Base-by-base conservation (phyloP, 2,888 invertebrate species). In the Micropterix aruncella region DNA sequence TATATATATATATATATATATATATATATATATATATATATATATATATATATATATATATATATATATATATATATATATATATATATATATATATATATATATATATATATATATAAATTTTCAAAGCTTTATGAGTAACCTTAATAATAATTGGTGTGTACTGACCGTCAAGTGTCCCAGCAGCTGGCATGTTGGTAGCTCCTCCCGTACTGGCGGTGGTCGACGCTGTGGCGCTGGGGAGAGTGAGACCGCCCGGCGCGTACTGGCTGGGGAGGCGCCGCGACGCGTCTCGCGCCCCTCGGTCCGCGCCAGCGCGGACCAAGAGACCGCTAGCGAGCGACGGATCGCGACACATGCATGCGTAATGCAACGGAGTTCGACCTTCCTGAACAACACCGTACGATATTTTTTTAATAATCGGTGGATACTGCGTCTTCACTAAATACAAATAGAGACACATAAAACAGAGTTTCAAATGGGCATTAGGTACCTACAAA, bases 351-450 rank as follows among this genome's bases (percentile, higher is more conserved):
- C 84, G 83, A 46, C 80, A 70, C 43, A 80, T 74, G 1, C 86
- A 85, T 2, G 88, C 81, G 66, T 89, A 94, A 69, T 94, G 93
- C 53, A 94, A 64, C 1, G 94, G 83, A 1, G 88, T 90, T 46
- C 70, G 66, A 41, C 70, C 70, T 53, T 62, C 66, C 66, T 69
- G 46, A 15, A 37, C 42, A 42, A 27, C n/a, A n/a, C n/a, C n/a
- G n/a, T n/a, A n/a, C n/a, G n/a, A n/a, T 19, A 45, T 55, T 40
- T 19, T 38, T n/a, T n/a, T n/a, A n/a, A n/a, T n/a, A n/a, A n/a
- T n/a, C n/a, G n/a, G n/a, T n/a, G n/a, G n/a, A n/a, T n/a, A n/a
- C n/a, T n/a, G n/a, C n/a, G n/a, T n/a, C n/a, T n/a, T n/a, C n/a
- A n/a, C n/a, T n/a, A n/a, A n/a, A n/a, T n/a, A n/a, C n/a, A n/a